These are phyloP conservation scores for Eurosta solidaginis DNA, from an alignment of 1,140 invertebrate genomes.

Conservation along the genomic window DNA sequence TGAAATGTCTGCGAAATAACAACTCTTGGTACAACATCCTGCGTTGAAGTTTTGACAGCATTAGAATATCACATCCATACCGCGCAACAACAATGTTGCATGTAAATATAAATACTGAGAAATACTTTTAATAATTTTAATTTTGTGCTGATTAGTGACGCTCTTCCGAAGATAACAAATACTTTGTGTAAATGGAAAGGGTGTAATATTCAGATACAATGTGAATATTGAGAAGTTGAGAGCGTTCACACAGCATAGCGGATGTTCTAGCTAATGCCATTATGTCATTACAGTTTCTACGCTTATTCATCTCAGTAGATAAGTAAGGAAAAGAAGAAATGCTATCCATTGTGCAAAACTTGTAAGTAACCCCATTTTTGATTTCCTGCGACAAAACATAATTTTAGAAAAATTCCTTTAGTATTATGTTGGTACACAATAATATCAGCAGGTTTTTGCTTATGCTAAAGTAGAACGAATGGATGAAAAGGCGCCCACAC, in stretches of 20 bases:
- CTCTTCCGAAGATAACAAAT: constrained; percentile 31
- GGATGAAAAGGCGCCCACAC: not conserved
- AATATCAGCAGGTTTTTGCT: not conserved
- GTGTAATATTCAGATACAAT: not conserved
- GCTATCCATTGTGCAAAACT: not conserved
- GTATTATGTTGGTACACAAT: constrained; percentile 31
- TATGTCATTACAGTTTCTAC: not conserved
- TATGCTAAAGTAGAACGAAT: too few relatives aligned
- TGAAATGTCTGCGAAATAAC: not conserved
- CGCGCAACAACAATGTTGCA: not conserved
- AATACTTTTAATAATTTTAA: constrained; percentile 53
- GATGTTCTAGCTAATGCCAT: constrained; percentile 11
- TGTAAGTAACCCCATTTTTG: not conserved
- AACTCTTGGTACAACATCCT: too few relatives aligned
- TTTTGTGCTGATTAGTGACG: constrained; percentile 58
- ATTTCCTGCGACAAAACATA: constrained; percentile 52
- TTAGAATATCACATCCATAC: not conserved
- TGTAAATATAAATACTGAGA: not conserved
- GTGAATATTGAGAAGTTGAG: not conserved
- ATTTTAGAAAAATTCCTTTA: constrained; percentile 58
- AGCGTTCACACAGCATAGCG: not conserved
- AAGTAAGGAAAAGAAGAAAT: not conserved
- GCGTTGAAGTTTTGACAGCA: not conserved
- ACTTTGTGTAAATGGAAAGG: not conserved
- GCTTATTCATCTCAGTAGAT: not conserved